Evolutionary conservation across 2,113 vertebrate genomes (phyloP), one percentile per base, ranked within the genome.

Genomic region (Clarias magur): DNA sequence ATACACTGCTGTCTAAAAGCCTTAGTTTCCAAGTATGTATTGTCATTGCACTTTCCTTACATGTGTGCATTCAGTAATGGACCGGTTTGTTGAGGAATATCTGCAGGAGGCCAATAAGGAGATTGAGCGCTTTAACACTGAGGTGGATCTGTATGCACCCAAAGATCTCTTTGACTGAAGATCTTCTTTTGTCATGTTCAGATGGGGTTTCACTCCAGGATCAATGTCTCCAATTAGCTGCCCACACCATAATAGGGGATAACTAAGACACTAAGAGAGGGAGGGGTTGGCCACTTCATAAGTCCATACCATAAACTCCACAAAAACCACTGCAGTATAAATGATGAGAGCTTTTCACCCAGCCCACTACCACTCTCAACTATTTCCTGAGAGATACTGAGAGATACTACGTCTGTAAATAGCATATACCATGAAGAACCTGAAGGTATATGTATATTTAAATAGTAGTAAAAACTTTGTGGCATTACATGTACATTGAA

Each of bases 11-110:
- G 23, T 3, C 27, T 60, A 42, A 68, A 38, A 78, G 54, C 34
- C 53, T 68, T 63, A 83, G 34, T 85, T 68, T 73, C 81, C 57
- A 72, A 57, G 0, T 85, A 23, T 27, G 21, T 68, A 15, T 59
- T 21, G 48, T 82, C 53, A 34, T 72, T 56, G 63, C 70, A 72
- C 89, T 90, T 48, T 90, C 96, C 96, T 97, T 96, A 96, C 93
- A 91, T 88, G 25, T 54, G 53, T 82, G 6, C 15, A 90, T 82
- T 1, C 95, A 99, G 97, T 98, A 88, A 98, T 98, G 97, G 97
- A 98, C 68, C 95, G 96, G 63, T 99, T 99, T 88, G 97, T 98
- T 90, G 95, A 96, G 0, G 97, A 98, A 89, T 98, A 99, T 81
- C 82, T 99, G 76, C 92, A 96, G 25, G 96, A 98, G 91, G 96